These are phyloP conservation scores for Dendronephthya gigantea DNA, from an alignment of 64 coral and sea anemone species.

Conservation along the genomic window DNA sequence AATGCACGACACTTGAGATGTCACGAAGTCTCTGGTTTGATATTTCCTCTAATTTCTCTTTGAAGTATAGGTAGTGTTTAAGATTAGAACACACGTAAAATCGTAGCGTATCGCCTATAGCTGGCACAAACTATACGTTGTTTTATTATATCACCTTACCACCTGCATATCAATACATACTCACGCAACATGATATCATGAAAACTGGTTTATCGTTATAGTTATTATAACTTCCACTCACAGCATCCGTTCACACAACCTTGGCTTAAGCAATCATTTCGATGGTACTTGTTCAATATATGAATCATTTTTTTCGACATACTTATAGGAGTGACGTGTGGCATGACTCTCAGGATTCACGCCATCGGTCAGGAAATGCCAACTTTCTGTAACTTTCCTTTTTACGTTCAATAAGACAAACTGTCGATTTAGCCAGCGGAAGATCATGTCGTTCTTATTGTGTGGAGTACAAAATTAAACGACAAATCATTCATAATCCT, in stretches of 20 bases:
- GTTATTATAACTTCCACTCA: not conserved
- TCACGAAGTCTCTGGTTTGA: too few species aligned
- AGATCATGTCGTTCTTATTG: not conserved
- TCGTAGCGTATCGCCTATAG: too few species aligned
- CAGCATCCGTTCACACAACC: not conserved
- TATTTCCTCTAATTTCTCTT: too few species aligned
- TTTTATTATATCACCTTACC: not conserved
- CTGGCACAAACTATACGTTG: not conserved
- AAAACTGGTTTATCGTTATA: not conserved
- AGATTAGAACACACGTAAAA: too few species aligned
- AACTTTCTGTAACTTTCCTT: not conserved
- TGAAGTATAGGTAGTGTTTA: too few species aligned
- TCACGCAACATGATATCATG: not conserved
- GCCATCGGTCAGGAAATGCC: not conserved
- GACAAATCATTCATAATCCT: too few species aligned
- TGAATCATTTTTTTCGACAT: not conserved
- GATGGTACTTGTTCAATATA: not conserved
- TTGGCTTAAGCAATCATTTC: not conserved
- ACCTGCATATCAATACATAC: not conserved
- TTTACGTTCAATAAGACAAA: not conserved
- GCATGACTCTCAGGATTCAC: not conserved
- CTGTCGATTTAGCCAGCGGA: not conserved
- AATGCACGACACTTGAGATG: too few species aligned
- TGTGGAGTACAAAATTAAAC: not conserved
- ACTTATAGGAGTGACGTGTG: not conserved